Base-by-base conservation (phyloP, 2,888 invertebrate genomes). In the Gari tellinella region DNA sequence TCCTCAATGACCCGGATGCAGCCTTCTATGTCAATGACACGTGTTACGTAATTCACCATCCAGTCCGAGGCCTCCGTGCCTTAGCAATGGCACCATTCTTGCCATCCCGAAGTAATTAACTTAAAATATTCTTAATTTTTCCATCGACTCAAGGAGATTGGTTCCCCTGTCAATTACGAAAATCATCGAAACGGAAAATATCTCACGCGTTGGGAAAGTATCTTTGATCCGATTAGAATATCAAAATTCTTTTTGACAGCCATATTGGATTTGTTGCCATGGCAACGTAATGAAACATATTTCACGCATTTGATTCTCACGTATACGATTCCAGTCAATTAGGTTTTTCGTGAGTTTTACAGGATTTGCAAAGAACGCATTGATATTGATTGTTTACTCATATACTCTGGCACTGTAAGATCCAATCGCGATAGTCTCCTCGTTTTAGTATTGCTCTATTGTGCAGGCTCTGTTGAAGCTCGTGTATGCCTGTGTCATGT, bases 181-280 rank as follows among this genome's bases (percentile, higher is more conserved):
- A 61, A 65, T 68, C 74, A 69, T 45, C 57, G 61, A 61, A 58
- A 53, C 64, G 73, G 60, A 74, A 74, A 74, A 74, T 64, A 65
- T 60, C 64, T 74, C 74, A 74, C 74, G 74, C 65, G 63, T 60
- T 45, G 38, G 43, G 60, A 64, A 56, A 68, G 37, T 51, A 46
- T 53, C 51, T 60, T 60, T 61, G 65, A 74, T 74, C 60, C 64
- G 61, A 74, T 74, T 74, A 74, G 51, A 68, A 64, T 60, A 60
- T 67, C 58, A 68, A 73, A 68, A 58, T 64, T 68, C 68, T 53
- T 25, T 56, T 64, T 74, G 67, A 60, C 68, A 60, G 55, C 68
- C 68, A 66, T 61, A 61, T 67, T 65, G 64, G 68, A 74, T 74
- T 68, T 55, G 69, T 65, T 60, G 46, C 55, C 61, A 65, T 74